Conservation (phyloP, 2,113 vertebrate species). For the Vimba vimba region DNA sequence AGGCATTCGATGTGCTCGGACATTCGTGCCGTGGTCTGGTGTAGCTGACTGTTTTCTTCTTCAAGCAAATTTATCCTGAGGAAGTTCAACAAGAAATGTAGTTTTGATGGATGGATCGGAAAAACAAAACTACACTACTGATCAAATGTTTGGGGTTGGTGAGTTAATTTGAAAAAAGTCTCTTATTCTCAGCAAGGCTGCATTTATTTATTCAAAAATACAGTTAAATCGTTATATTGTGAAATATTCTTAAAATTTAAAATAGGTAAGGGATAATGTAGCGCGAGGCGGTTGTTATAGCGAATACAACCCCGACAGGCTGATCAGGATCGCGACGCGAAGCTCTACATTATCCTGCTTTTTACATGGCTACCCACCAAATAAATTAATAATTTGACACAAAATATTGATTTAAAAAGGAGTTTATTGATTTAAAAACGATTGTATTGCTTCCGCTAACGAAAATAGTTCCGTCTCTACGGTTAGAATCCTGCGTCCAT, state of each 20-base stretch:
- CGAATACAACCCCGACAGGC: too few species aligned
- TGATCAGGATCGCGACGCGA: too few species aligned
- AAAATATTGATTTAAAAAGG: too few species aligned
- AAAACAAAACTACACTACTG: neutral
- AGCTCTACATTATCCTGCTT: too few species aligned
- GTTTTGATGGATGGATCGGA: neutral
- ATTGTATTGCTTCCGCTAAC: too few species aligned
- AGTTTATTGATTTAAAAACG: too few species aligned
- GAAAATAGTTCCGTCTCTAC: too few species aligned
- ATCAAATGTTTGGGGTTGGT: neutral
- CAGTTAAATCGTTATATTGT: neutral
- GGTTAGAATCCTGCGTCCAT: too few species aligned
- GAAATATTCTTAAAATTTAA: neutral
- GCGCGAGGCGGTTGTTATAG: too few species aligned
- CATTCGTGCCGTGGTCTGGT: slow-evolving; percentile 32
- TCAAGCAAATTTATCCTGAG: slow-evolving; percentile 26
- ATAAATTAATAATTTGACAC: too few species aligned
- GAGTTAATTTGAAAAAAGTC: neutral
- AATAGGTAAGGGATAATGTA: too few species aligned
- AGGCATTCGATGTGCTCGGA: slow-evolving; percentile 54
- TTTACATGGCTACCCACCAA: too few species aligned
- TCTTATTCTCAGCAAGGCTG: neutral
- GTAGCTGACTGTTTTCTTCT: slow-evolving; percentile 8
- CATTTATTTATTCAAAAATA: neutral
- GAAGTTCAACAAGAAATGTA: neutral